Evolutionary conservation across 2,888 invertebrate genomes (phyloP), one percentile per base, ranked within the genome.

Genomic region (Rhamnusium bicolor): DNA sequence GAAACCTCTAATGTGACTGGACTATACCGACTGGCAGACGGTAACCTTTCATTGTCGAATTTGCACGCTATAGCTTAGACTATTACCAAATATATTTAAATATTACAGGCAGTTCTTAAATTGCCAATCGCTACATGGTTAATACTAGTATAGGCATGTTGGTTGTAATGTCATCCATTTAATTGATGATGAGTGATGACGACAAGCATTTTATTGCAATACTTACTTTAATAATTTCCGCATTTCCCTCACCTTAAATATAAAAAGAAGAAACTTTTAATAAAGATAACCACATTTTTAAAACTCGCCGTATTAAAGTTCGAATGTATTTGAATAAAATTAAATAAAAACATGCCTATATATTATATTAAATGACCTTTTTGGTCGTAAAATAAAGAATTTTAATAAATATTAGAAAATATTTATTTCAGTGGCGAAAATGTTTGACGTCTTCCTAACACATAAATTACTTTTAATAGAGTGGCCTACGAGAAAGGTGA

Each of bases 261-360:
- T 53, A 53, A 32, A 58, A 58, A 58, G 16, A 56, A 2, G 2
- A 21, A 53, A 27, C 32, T 32, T 58, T 58, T 32, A 19, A 16
- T 3, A 16, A 27, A 16, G 56, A 56, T 29, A 27, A 29, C 16
- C 56, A 27, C 10, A n/a, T 40, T 32, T 58, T 58, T 58, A n/a
- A 32, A 16, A 1, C n/a, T n/a, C 18, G 27, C 18, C 16, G n/a
- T 18, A 32, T 32, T 32, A 32, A 58, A 32, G 32, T 58, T 56
- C 32, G 18, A 58, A 58, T 58, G 58, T 32, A 58, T 58, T 58
- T 58, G 32, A 58, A 58, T 58, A 14, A 58, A 58, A 58, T 58
- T 58, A 58, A 58, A 58, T 58, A 58, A 19, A 58, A 58, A 58
- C 58, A 4, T 40, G n/a, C 12, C n/a, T 40, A 0, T n/a, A 40